These are phyloP conservation scores for Takifugu flavidus DNA, from an alignment of 2,113 vertebrate genomes.

Conservation along the genomic window DNA sequence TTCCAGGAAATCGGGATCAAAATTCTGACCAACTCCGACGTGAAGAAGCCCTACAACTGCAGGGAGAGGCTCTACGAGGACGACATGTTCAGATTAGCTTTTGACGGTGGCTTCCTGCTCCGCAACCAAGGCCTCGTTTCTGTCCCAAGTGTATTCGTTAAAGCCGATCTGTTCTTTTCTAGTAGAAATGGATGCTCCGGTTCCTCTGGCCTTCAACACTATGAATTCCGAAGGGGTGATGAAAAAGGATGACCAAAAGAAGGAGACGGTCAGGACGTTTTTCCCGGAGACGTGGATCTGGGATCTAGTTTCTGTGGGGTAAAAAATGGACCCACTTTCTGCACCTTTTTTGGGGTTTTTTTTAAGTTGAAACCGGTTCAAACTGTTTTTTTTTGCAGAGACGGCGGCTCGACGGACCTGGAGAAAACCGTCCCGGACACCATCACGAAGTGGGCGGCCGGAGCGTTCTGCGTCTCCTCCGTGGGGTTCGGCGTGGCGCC, in stretches of 20 bases:
- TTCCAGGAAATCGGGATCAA: conserved; percentile 67
- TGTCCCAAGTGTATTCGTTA: conserved; percentile 2
- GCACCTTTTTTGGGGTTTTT: background rate
- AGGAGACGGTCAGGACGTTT: conserved; percentile 72
- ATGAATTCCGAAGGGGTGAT: background rate
- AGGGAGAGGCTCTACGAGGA: accelerated
- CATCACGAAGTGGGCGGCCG: conserved; percentile 86
- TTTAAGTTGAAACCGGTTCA: background rate
- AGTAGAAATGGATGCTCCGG: too few species aligned
- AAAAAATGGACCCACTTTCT: conserved; percentile 15
- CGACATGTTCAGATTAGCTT: too few species aligned
- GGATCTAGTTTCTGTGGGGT: conserved; percentile 81
- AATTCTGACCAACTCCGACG: conserved; percentile 62
- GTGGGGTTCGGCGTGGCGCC: conserved; percentile 82
- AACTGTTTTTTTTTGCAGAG: conserved; percentile 38
- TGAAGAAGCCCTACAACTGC: conserved; percentile 59
- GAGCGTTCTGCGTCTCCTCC: conserved; percentile 80
- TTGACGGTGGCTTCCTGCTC: background rate
- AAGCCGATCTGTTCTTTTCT: background rate
- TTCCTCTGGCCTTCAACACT: conserved; percentile 44
- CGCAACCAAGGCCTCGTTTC: conserved; percentile 49
- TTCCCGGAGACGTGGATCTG: conserved; percentile 93
- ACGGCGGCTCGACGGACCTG: conserved; percentile 45
- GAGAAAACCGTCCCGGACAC: conserved; percentile 81
- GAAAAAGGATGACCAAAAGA: background rate